Base-by-base conservation (phyloP, 2,888 invertebrate species). In the Laspeyria flexula region DNA sequence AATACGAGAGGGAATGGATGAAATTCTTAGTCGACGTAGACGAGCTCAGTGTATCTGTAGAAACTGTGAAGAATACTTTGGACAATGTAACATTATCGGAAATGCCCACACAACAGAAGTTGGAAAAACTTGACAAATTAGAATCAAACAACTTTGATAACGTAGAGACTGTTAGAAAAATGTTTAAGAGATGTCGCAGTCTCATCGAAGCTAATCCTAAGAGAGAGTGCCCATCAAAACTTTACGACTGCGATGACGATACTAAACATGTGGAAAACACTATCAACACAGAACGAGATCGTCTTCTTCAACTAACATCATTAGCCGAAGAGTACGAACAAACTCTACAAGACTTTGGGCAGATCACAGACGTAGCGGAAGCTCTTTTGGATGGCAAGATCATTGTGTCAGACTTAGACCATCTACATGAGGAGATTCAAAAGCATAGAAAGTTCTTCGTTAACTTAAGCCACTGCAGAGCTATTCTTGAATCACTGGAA, bases 381-480 rank as follows among this genome's bases (percentile, higher is more conserved):
- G 95, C 95, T 33, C 86, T 97, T 29, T 93, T 97, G 5, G 96
- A 96, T 60, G 95, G 95, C 63, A 95, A 96, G 34, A 95, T 97
- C 25, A 94, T 95, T 5, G 96, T 97, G 0, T 94, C 93, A 29
- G 95, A 95, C 65, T 88, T 97, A 55, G 95, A 96, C 68, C 96
- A 97, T 70, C 87, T 97, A n/a, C 96, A 96, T 73, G 96, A 97
- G 73, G 97, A 97, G 88, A 96, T 97, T 88, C 97, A 97, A 73
- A 97, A 96, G 77, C 97, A 97, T 73, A 93, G 97, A 30, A 97
- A 96, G 75, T 97, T 97, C 92, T 97, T 97, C 76, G 96, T 97
- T 0, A 97, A 97, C 68, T 85, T 98, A 6, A 97, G 97, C 72
- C 97, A 97, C 64, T 97, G 97, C 73, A 94, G 96, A 66, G 96